phyloP scores from a whole-genome alignment of 2,113 vertebrate species.

The Micronisus gabar region DNA sequence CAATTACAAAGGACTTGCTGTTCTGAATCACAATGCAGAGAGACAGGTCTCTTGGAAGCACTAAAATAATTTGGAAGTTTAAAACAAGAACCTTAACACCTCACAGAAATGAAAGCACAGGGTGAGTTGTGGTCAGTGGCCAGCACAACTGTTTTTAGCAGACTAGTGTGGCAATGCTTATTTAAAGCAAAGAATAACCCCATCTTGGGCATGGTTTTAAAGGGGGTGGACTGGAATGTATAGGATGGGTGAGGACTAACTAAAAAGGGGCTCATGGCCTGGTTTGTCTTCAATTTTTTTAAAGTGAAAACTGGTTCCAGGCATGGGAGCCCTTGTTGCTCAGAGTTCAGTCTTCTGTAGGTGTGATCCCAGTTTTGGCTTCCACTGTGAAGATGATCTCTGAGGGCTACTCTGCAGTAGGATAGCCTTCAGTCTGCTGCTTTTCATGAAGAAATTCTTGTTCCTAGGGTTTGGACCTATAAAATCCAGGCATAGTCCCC shows the following conservation, averaged over 20 bases:
- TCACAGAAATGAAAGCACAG: not conserved
- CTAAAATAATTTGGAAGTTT: not conserved
- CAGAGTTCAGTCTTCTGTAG: rapidly evolving
- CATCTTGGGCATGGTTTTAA: rapidly evolving
- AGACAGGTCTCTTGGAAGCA: not conserved
- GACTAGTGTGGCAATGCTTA: rapidly evolving
- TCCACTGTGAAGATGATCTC: not conserved
- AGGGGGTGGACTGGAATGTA: not conserved
- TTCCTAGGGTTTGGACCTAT: not conserved
- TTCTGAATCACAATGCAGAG: not conserved
- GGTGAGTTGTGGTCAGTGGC: not conserved
- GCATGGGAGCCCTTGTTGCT: not conserved
- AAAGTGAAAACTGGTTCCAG: not conserved
- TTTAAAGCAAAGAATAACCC: not conserved
- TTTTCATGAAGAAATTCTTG: not conserved
- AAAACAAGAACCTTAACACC: not conserved
- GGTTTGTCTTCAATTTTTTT: not conserved
- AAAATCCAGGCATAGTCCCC: not conserved
- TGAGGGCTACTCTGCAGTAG: not conserved
- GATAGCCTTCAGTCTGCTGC: not conserved
- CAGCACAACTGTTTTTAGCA: not conserved
- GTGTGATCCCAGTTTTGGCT: not conserved
- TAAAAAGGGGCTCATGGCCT: not conserved
- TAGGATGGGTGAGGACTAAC: not conserved
- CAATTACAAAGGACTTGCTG: not conserved